Evolutionary conservation across 92 coral and sea anemone species (phyloP).

Genomic region (Ricordea florida): DNA sequence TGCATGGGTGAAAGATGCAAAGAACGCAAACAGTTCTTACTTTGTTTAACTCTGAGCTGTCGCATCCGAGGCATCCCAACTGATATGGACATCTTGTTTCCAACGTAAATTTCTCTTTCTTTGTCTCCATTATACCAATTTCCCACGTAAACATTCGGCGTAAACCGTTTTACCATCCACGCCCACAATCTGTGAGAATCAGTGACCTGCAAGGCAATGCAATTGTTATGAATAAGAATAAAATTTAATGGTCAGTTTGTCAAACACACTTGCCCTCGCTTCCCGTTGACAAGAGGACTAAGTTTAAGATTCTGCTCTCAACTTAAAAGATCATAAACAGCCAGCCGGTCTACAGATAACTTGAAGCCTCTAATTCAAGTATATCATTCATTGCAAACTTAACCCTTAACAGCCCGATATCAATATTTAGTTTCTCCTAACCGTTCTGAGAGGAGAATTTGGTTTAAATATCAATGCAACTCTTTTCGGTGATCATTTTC

Average conservation of each 20-base stretch:
- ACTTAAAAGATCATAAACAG: no score
- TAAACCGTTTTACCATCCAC: not conserved
- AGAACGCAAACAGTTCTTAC: not conserved
- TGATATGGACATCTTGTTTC: conserved; percentile 12
- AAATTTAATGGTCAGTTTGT: not conserved
- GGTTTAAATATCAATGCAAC: no score
- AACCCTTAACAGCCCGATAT: no score
- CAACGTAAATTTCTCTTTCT: conserved; percentile 6
- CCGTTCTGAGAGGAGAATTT: no score
- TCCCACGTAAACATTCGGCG: not conserved
- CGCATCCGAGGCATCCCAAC: conserved; percentile 35
- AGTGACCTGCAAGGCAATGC: not conserved
- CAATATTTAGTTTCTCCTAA: no score
- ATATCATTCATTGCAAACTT: no score
- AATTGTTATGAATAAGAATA: not conserved
- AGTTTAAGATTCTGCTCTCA: no score
- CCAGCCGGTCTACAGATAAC: no score
- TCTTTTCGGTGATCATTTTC: no score
- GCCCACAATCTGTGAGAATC: not conserved
- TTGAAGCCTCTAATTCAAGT: no score
- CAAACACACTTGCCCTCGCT: no score
- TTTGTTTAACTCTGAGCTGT: conserved; percentile 9
- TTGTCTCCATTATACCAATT: conserved; percentile 14
- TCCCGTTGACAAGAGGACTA: no score
- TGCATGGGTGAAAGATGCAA: not conserved